phyloP scores from a whole-genome alignment of 2,113 vertebrate species.

The Catharus minimus region DNA sequence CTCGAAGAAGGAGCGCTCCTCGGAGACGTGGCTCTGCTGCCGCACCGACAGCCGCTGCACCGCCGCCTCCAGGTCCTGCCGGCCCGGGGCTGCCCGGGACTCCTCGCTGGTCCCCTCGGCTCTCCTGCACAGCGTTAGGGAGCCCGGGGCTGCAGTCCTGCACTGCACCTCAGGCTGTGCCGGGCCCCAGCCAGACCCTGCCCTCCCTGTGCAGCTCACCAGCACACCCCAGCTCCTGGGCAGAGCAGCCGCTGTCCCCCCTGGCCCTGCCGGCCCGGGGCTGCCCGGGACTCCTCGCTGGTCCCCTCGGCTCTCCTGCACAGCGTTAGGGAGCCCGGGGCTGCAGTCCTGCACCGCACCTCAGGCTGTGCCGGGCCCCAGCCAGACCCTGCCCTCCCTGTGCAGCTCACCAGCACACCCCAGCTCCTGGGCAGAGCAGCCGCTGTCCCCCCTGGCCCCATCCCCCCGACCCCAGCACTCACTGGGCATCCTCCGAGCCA shows the following conservation, averaged over 20 bases:
- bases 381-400: not conserved
- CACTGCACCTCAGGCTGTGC: accelerated
- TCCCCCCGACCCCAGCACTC: not conserved
- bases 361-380: not conserved
- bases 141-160: accelerated
- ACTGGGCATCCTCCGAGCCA: conserved; percentile 38
- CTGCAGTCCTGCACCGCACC: accelerated
- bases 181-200: not conserved
- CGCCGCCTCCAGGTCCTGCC: conserved; percentile 82
- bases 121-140: not conserved
- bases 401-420: accelerated
- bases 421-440: not conserved
- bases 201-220: not conserved
- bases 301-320: not conserved
- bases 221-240: accelerated
- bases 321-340: not conserved
- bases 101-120: not conserved
- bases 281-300: conserved; percentile 59
- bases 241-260: not conserved
- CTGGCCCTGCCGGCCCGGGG: conserved; percentile 79
- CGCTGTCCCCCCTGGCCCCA: accelerated
- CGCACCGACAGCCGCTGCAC: conserved; percentile 78
- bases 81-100: conserved; percentile 74
- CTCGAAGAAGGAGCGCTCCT: conserved; percentile 83
- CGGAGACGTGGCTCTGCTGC: conserved; percentile 75